Conservation (phyloP, 2,797 vertebrate genomes). For the Xiphorhynchus erythropygius region DNA sequence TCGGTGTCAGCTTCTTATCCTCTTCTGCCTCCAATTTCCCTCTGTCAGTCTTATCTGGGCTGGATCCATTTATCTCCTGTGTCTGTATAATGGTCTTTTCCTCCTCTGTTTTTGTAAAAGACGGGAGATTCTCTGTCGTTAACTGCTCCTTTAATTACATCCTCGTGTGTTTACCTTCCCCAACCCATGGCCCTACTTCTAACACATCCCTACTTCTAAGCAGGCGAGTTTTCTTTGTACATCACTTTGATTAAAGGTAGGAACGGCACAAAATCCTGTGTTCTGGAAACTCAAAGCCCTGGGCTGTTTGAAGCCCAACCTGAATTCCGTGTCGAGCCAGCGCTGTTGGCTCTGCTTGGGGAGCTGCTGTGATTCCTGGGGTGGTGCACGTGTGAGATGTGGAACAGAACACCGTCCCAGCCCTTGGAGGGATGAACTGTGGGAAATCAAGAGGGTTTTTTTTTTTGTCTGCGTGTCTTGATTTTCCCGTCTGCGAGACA, state of each 20-base stretch:
- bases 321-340: background rate
- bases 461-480: background rate
- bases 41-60: conserved; percentile 19
- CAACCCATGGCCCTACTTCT: background rate
- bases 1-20: conserved; percentile 13
- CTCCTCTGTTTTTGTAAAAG: conserved; percentile 4
- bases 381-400: fast-evolving
- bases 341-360: background rate
- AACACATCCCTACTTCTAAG: conserved; percentile 19
- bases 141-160: conserved; percentile 18
- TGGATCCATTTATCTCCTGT: conserved; percentile 33
- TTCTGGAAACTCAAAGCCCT: background rate
- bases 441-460: background rate
- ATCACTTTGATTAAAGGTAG: conserved; percentile 14
- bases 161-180: conserved; percentile 17
- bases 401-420: background rate
- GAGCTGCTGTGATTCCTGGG: background rate
- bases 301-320: background rate
- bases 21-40: conserved; percentile 52
- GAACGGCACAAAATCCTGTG: background rate
- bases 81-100: background rate
- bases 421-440: fast-evolving
- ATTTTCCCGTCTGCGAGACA: background rate
- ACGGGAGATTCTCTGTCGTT: background rate
- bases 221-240: conserved; percentile 24